These are phyloP conservation scores for Furcula furcula DNA, from an alignment of 2,888 invertebrate genomes.

Conservation along the genomic window DNA sequence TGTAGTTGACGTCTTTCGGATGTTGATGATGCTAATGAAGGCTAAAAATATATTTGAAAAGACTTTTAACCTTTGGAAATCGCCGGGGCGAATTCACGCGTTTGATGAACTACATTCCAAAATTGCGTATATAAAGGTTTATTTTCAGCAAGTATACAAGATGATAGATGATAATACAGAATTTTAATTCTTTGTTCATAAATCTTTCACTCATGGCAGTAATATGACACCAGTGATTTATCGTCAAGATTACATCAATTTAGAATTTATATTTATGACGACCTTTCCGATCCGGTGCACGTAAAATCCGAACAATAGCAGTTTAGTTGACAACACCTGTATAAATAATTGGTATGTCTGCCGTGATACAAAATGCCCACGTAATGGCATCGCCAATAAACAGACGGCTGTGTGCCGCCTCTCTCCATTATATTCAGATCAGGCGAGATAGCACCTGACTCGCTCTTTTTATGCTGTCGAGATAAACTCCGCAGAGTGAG, in stretches of 20 bases:
- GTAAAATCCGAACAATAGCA: constrained; percentile 24
- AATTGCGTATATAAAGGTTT: no score
- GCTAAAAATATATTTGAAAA: no score
- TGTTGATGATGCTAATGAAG: no score
- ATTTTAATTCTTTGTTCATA: no score
- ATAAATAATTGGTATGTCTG: constrained; percentile 32
- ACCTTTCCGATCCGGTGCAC: constrained; percentile 17
- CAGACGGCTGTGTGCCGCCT: constrained; percentile 52
- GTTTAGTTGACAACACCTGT: constrained; percentile 20
- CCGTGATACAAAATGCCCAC: constrained; percentile 46
- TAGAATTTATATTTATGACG: background rate
- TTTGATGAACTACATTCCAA: no score
- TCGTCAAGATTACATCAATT: background rate
- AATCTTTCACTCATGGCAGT: no score
- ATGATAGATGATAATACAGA: no score
- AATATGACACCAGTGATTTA: no score
- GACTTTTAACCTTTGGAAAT: no score
- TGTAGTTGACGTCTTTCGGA: no score
- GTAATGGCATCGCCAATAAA: constrained; percentile 54
- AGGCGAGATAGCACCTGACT: constrained; percentile 46
- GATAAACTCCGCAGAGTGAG: constrained; percentile 38
- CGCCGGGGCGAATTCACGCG: no score
- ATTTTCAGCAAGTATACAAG: no score
- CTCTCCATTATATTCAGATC: constrained; percentile 76
- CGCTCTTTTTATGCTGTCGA: constrained; percentile 24